Base-by-base conservation (phyloP, 2,888 invertebrate genomes). In the Perdita meconis region DNA sequence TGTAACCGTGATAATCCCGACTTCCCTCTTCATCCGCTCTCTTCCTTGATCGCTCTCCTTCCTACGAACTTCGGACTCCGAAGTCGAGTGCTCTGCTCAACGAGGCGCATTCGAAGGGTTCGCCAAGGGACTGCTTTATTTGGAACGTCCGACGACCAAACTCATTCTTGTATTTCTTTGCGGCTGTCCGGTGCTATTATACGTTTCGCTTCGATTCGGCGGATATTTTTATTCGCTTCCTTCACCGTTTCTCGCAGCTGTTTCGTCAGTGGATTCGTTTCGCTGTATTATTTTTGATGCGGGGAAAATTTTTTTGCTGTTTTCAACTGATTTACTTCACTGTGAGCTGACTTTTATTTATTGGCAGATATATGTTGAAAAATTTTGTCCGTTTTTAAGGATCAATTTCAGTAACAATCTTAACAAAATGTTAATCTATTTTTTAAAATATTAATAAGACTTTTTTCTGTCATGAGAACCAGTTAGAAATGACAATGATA, bases 61-160 rank as follows among this genome's bases (percentile, higher is more conserved):
- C 63, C 47, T 51, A n/a, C n/a, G n/a, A n/a, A n/a, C n/a, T n/a
- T n/a, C n/a, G n/a, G n/a, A n/a, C n/a, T n/a, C n/a, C n/a, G n/a
- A n/a, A 38, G 26, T 40, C 53, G 47, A 47, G 40, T 40, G 36
- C 56, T 50, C 60, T 36, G 51, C 42, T 77, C 74, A 51, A 74
- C 70, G 66, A 74, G 38, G 34, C 69, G 63, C 66, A 60, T 67
- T 79, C 63, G 74, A 80, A 51, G 57, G 63, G 47, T 26, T 60
- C 51, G 12, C 66, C 26, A 67, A 79, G 65, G 22, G 63, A 63
- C 47, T 64, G 66, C 70, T 77, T 81, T 81, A 81, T 81, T 80
- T 70, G 69, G 60, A 64, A 81, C 68, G 69, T 77, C 63, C 77
- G 69, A 81, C 75, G 70, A 79, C 79, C 74, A 78, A 71, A 70